phyloP scores from a whole-genome alignment of 2,888 invertebrate genomes.

The Amblyteles armatorius region DNA sequence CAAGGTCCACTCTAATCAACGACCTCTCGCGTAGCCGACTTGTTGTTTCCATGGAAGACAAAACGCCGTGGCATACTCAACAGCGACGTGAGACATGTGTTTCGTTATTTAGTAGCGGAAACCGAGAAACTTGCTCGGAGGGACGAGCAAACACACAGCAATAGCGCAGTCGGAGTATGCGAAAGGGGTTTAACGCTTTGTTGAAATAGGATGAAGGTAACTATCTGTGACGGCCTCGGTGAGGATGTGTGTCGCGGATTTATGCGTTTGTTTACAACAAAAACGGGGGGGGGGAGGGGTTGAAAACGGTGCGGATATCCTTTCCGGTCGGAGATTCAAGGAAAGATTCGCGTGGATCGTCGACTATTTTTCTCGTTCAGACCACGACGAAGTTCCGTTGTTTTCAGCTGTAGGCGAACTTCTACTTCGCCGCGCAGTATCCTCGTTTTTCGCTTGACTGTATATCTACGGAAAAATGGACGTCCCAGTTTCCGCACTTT shows the following conservation, averaged over 20 bases:
- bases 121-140: conserved; percentile 32
- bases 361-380: conserved; percentile 42
- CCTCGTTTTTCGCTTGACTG: conserved; percentile 15
- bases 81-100: neutral
- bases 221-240: conserved; percentile 45
- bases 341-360: conserved; percentile 13
- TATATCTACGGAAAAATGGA: conserved; percentile 25
- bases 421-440: neutral
- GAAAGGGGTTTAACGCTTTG: conserved; percentile 45
- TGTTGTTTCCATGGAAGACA: neutral
- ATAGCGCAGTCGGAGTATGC: neutral
- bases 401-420: conserved; percentile 2
- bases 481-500: conserved; percentile 58
- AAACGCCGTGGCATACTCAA: neutral
- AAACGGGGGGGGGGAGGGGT: neutral
- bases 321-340: neutral
- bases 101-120: conserved; percentile 9
- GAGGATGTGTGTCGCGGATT: conserved; percentile 59
- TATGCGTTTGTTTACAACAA: conserved; percentile 73
- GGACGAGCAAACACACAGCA: conserved; percentile 12
- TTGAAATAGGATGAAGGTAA: conserved; percentile 56
- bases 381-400: conserved; percentile 4
- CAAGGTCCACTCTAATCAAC: neutral
- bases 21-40: neutral
- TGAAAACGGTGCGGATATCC: neutral